Base-by-base conservation (phyloP, 2,797 vertebrate genomes). In the Podarcis siculus region DNA sequence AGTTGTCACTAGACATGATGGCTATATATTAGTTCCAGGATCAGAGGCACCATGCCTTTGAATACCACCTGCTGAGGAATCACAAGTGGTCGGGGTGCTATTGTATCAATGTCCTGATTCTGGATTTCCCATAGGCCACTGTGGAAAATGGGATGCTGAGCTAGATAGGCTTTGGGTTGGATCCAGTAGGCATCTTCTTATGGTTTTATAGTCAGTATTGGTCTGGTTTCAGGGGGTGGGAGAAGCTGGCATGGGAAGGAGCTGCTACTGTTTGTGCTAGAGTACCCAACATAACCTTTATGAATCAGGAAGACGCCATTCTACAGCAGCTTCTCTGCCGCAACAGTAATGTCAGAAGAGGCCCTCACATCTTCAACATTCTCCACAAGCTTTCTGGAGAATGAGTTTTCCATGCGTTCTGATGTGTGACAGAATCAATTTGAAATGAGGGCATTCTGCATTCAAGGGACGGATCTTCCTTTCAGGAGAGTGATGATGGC, bases 401-500 rank as follows among this genome's bases (percentile, higher is more conserved):
- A 25, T 82, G 58, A 35, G 58, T 76, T 75, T 64, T 75, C 79
- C 71, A 25, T 79, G 61, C 4, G 3, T 61, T 15, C 39, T 39
- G 71, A 21, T 12, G 79, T 83, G n/a, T 49, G 49, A 90, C 8
- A 2, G 21, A 9, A 67, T 45, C 21, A 25, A 87, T 87, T 89
- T 89, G 45, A 64, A 67, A 86, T 4, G 19, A 77, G 12, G 27
- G 45, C 55, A 72, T 30, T 12, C 72, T 81, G 73, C 61, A 83
- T 83, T 89, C 45, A 76, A 25, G 8, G 82, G 84, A 72, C 83
- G 82, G 75, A n/a, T 73, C 89, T 90, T 69, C 37, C 35, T 76
- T 58, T 49, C 66, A 87, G 49, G 49, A 83, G 75, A 90, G 91
- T 0, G 5, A 86, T 67, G 80, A 89, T 79, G 67, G 32, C 19